These are phyloP conservation scores for Theretra japonica DNA, from an alignment of 2,888 invertebrate genomes.

Conservation along the genomic window DNA sequence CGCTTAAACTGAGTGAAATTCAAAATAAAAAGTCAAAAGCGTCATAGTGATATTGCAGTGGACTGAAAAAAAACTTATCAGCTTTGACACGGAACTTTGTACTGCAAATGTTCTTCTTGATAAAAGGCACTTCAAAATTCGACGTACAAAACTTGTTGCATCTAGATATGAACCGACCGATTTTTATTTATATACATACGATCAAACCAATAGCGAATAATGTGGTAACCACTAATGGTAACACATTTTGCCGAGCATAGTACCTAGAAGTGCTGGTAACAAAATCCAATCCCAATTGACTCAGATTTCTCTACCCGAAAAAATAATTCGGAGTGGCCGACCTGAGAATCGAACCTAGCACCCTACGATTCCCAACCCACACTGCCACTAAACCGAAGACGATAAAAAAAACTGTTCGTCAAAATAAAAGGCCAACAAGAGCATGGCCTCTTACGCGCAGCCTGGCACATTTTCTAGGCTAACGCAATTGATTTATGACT, in stretches of 20 bases:
- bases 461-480: slow-evolving; percentile 19
- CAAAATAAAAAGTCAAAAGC: slow-evolving; percentile 1
- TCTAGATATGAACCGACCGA: background rate
- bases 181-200: background rate
- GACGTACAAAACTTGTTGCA: background rate
- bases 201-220: too few species aligned
- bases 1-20: slow-evolving; percentile 16
- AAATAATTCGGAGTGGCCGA: too few species aligned
- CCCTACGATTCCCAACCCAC: too few species aligned
- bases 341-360: too few species aligned
- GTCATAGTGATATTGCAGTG: background rate
- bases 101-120: background rate
- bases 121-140: background rate
- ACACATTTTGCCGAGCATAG: too few species aligned
- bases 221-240: too few species aligned
- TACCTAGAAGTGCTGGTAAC: too few species aligned
- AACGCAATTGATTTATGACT: slow-evolving; percentile 21
- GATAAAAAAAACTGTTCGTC: background rate
- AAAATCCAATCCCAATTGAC: too few species aligned
- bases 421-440: slow-evolving; percentile 24
- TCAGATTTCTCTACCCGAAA: too few species aligned
- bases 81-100: slow-evolving; percentile 6
- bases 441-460: background rate
- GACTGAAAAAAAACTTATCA: background rate
- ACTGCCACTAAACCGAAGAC: background rate